Percentiles rank a stretch among this genome's conserved stretches.
These are phyloP conservation scores for Ascaphus truei DNA, from an alignment of 2,113 vertebrate species.

Conservation along the genomic window DNA sequence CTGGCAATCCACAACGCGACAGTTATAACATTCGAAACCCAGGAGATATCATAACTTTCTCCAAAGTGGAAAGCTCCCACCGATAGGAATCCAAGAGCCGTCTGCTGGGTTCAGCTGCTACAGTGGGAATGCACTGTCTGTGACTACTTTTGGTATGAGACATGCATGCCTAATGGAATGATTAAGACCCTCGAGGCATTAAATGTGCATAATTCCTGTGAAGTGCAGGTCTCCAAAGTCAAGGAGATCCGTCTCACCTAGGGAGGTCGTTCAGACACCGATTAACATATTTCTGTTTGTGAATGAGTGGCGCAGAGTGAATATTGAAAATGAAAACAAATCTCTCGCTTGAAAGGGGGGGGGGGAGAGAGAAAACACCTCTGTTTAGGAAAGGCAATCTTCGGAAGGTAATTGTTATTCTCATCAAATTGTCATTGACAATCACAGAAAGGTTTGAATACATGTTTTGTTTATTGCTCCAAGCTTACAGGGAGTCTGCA, in stretches of 20 bases:
- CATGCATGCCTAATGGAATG: slow-evolving; percentile 33
- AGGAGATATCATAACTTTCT: slow-evolving; percentile 45
- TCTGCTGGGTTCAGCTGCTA: slow-evolving; percentile 52
- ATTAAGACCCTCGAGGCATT: slow-evolving; percentile 41
- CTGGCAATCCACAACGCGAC: slow-evolving; percentile 24
- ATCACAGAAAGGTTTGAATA: slow-evolving; percentile 13
- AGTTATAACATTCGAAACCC: slow-evolving; percentile 37
- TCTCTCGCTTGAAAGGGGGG: too few relatives aligned
- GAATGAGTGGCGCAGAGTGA: slow-evolving; percentile 43
- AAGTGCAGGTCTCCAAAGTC: slow-evolving; percentile 27
- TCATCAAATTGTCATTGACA: slow-evolving; percentile 22
- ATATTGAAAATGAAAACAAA: slow-evolving; percentile 39
- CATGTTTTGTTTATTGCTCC: slow-evolving; percentile 23
- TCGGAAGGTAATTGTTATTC: slow-evolving; percentile 20
- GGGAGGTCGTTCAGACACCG: slow-evolving; percentile 23
- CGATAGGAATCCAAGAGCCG: slow-evolving; percentile 43
- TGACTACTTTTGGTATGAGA: slow-evolving; percentile 49
- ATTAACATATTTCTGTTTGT: slow-evolving; percentile 6
- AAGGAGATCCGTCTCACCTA: slow-evolving; percentile 39
- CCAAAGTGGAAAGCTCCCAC: slow-evolving; percentile 38
- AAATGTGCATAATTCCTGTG: slow-evolving; percentile 31
- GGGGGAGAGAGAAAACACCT: neutral
- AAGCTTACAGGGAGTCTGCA: neutral
- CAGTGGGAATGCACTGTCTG: slow-evolving; percentile 50
- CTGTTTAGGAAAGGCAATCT: neutral